Conservation (phyloP, 92 coral and sea anemone genomes). For the Porites cylindrica region DNA sequence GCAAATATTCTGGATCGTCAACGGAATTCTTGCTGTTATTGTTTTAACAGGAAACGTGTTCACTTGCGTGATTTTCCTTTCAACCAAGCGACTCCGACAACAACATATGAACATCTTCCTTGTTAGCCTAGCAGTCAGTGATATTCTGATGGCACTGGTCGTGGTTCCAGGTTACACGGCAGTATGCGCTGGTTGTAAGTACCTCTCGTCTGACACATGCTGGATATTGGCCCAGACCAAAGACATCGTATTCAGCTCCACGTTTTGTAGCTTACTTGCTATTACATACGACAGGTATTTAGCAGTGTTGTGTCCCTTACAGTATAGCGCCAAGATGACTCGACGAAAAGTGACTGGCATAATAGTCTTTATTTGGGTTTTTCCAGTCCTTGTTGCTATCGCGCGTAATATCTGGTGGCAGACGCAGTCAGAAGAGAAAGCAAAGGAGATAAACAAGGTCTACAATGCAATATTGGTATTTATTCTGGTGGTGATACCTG, state of each 20-base stretch:
- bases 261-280: constrained; percentile 73
- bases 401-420: constrained; percentile 62
- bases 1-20: constrained; percentile 52
- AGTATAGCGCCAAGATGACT: constrained; percentile 61
- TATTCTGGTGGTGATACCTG: constrained; percentile 59
- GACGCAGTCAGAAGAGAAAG: constrained; percentile 7
- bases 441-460: constrained; percentile 42
- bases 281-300: constrained; percentile 72
- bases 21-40: constrained; percentile 55
- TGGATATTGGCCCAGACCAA: constrained; percentile 74
- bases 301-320: constrained; percentile 75
- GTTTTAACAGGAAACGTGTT: constrained; percentile 68
- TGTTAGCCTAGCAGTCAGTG: constrained; percentile 73
- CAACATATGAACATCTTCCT: constrained; percentile 69
- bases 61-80: constrained; percentile 72
- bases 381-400: constrained; percentile 57
- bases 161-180: constrained; percentile 74
- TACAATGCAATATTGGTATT: constrained; percentile 61
- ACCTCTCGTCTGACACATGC: constrained; percentile 28
- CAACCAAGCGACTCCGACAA: constrained; percentile 60
- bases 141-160: constrained; percentile 60
- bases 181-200: constrained; percentile 62
- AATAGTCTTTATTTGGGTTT: constrained; percentile 45
- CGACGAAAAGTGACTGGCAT: constrained; percentile 41
- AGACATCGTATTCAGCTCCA: constrained; percentile 56